These are phyloP conservation scores for Ceyx cyanopectus DNA, from an alignment of 2,113 vertebrate species.

Conservation along the genomic window DNA sequence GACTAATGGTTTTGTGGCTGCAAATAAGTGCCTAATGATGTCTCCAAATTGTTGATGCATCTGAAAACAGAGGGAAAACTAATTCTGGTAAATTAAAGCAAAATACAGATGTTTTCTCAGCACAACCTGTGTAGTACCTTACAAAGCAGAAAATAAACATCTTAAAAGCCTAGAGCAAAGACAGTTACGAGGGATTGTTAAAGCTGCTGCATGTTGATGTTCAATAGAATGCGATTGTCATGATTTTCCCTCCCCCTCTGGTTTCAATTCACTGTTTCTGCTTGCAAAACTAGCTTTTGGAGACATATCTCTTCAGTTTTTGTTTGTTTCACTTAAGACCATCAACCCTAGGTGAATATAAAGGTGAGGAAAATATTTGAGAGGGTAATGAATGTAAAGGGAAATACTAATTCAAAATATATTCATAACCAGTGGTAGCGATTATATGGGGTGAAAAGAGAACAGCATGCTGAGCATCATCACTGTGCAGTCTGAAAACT, in stretches of 20 bases:
- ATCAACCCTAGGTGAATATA: too few species aligned
- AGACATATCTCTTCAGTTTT: background rate
- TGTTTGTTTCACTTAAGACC: background rate
- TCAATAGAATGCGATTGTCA: background rate
- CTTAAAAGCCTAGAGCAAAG: background rate
- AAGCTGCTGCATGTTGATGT: background rate
- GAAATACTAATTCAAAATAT: background rate
- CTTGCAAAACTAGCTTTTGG: background rate
- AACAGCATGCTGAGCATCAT: background rate
- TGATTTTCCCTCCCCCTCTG: background rate
- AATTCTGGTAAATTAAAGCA: constrained; percentile 24
- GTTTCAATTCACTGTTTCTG: background rate
- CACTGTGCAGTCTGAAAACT: background rate
- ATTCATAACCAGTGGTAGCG: fast-evolving
- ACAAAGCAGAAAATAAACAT: background rate
- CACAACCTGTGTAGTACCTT: background rate
- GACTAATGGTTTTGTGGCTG: background rate
- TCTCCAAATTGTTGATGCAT: constrained; percentile 22
- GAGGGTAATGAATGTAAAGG: background rate
- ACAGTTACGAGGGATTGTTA: background rate
- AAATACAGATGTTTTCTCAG: background rate
- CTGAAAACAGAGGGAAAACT: constrained; percentile 14
- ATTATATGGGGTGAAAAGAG: background rate
- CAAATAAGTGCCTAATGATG: background rate
- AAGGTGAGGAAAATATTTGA: background rate